Base-by-base conservation (phyloP, 2,797 vertebrate species). In the Falco biarmicus region DNA sequence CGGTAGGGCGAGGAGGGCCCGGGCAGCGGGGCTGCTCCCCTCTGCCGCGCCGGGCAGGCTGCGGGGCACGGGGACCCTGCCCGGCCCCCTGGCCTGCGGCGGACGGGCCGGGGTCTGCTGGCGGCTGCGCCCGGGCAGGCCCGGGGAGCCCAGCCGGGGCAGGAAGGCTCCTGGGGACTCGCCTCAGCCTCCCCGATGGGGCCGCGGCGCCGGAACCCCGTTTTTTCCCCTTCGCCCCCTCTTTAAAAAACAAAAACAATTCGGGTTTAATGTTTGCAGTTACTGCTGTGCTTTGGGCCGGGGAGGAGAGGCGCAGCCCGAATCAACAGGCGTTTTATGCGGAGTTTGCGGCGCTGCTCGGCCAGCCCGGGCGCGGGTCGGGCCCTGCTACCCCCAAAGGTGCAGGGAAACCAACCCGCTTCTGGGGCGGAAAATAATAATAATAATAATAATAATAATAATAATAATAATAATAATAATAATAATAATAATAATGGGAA, bases 201-300 rank as follows among this genome's bases (percentile, higher is more conserved):
- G 22, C 81, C 50, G 34, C 26, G 18, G 48, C 26, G 7, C 26
- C 10, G 8, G 29, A 22, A 28, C 37, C 17, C 29, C 4, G 6
- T 9, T 11, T 41, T 73, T 4, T 5, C 1, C 10, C 12, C 11
- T 16, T 25, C 9, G 59, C 37, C n/a, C 18, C 2, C 3, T 18
- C 48, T 69, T 65, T 37, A 37, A 37, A 37, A 37, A 37, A 37
- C 37, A 37, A 37, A 37, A 37, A 37, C 37, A 37, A 37, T 37
- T 37, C 37, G 37, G 37, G 37, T 37, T 37, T 24, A 54, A 15
- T 37, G 26, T 91, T 39, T 24, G 37, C 68, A 21, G 9, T 51
- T 10, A 15, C 10, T 47, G 2, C 6, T 4, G 56, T 25, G 60
- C 25, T 63, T 50, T 48, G 61, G 60, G 39, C 54, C 11, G 28